phyloP scores from a whole-genome alignment of 53 echinoderm and acorn worm genomes.

The Luidia sarsii region DNA sequence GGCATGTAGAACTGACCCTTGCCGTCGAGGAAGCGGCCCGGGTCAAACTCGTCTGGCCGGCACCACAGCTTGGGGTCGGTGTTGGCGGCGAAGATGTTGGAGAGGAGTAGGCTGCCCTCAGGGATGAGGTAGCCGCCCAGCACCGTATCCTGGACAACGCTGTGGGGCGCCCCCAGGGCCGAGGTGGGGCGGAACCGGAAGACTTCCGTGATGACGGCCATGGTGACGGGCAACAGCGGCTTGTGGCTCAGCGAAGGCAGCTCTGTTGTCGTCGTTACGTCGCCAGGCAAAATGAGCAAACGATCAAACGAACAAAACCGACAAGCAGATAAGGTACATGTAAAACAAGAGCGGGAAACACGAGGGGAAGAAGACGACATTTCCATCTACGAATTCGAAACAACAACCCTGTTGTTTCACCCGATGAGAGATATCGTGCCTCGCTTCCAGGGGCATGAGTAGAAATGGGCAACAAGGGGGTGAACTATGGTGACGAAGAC shows the following conservation, averaged over 20 bases:
- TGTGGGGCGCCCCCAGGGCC: conserved; percentile 23
- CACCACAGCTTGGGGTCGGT: conserved; percentile 26
- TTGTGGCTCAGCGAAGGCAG: conserved; percentile 20
- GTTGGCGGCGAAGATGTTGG: conserved; percentile 35
- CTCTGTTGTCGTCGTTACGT: no score
- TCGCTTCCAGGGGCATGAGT: no score
- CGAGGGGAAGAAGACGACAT: no score
- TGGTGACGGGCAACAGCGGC: neutral
- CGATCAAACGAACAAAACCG: neutral
- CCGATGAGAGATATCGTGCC: no score
- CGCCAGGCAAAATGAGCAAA: neutral
- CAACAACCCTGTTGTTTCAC: no score
- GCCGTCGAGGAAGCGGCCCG: conserved; percentile 12
- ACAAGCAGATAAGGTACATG: no score
- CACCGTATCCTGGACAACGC: neutral
- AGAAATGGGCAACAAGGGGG: no score
- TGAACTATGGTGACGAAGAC: no score
- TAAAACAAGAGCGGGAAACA: no score
- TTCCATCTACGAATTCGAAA: no score
- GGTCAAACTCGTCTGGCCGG: conserved; percentile 28
- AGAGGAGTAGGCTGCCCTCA: neutral
- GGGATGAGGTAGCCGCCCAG: conserved; percentile 19
- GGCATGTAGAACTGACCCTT: neutral
- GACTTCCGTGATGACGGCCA: conserved; percentile 8
- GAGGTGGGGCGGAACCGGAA: conserved; percentile 18